phyloP scores from a whole-genome alignment of 1,140 invertebrate species.

The Drosophila varians region DNA sequence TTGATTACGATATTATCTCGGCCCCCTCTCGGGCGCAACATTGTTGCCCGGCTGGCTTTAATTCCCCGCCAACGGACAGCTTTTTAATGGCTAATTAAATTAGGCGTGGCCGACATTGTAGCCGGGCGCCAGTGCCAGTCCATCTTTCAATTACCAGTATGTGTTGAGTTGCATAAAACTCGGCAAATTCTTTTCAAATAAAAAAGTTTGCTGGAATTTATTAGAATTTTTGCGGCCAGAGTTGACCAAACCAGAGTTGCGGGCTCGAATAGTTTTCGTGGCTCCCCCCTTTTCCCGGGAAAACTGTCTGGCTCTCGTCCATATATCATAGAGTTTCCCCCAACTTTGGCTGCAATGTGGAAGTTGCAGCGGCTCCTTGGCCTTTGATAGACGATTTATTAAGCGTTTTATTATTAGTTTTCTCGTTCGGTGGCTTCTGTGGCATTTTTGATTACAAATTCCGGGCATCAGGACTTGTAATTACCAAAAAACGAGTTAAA shows the following conservation, averaged over 20 bases:
- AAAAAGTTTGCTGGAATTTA: constrained; percentile 54
- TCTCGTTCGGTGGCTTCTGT: constrained; percentile 67
- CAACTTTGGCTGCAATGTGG: constrained; percentile 23
- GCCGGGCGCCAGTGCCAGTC: constrained; percentile 17
- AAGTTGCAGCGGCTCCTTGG: constrained; percentile 39
- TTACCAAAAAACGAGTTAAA: constrained; percentile 46
- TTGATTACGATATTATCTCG: constrained; percentile 62
- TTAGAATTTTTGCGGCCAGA: constrained; percentile 54
- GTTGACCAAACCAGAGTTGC: constrained; percentile 33
- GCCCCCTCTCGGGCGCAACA: not conserved
- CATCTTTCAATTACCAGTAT: constrained; percentile 47
- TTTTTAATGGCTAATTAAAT: constrained; percentile 50
- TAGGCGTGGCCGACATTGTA: constrained; percentile 47
- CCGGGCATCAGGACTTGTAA: constrained; percentile 54
- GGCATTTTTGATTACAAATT: constrained; percentile 78
- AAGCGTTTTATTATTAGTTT: constrained; percentile 80
- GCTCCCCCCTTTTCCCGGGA: constrained; percentile 3
- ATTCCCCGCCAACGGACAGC: constrained; percentile 36
- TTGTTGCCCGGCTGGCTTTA: constrained; percentile 8
- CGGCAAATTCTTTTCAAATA: constrained; percentile 31
- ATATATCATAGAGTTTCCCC: constrained; percentile 65
- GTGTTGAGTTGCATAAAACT: constrained; percentile 31
- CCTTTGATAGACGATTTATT: constrained; percentile 78
- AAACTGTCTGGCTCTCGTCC: constrained; percentile 28
- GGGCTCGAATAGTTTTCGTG: constrained; percentile 30